Base-by-base conservation (phyloP, 2,888 invertebrate species). In the Galerucella pusilla region DNA sequence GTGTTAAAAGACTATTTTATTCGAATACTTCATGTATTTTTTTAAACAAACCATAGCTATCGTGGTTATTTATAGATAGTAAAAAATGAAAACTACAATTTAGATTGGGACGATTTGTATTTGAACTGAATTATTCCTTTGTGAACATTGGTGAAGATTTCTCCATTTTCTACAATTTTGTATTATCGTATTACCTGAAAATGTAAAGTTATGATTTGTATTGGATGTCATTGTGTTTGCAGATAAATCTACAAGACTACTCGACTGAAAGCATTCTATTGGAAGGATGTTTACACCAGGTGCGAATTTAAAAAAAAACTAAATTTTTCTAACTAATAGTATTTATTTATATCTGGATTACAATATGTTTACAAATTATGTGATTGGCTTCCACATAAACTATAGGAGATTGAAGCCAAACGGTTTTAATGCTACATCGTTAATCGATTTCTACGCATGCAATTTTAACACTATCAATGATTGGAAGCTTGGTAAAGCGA, bases 131-230 rank as follows among this genome's bases (percentile, higher is more conserved):
- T 52, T 52, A 52, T 52, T 52, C 14, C 52, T 52, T 7, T 52
- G 6, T 52, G 7, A 52, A n/a, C 1, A 52, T 52, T n/a, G 5
- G 52, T 52, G 52, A 52, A n/a, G 14, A 42, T 42, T 42, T 42
- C 9, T 42, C 35, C 7, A 42, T 42, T 42, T 42, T 42, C 35
- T 42, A 42, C 35, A 25, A 59, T 59, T 42, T 35, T 63, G 16
- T 20, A n/a, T 61, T 42, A 61, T 35, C 14, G 28, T 35, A 63
- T 63, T 14, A 63, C n/a, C 63, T 63, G 35, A 63, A 42, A 63
- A 63, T 63, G n/a, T 42, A 42, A 63, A 63, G 35, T 63, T 42
- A 63, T 63, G 42, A n/a, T 35, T 61, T 35, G 35, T 35, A 35
- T 63, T 42, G 14, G 14, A 63, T 63, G 63, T 63, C 9, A n/a